Evolutionary conservation across 1,140 invertebrate species (phyloP), one percentile per base, ranked within the genome.

Genomic region (Elysia chlorotica): DNA sequence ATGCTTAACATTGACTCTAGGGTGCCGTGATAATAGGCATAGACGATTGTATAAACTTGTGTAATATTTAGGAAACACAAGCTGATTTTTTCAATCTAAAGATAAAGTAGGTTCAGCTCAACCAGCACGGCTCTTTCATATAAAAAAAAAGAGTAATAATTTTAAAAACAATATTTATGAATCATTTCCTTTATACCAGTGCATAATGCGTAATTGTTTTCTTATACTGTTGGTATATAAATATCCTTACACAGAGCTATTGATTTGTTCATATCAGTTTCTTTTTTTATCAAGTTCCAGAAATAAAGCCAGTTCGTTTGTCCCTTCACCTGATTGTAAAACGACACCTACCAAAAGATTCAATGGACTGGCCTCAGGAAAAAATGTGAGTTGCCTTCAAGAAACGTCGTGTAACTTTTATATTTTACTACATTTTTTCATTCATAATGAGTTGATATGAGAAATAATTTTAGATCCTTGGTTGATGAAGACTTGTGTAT

Each of bases 271-370:
- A n/a, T 48, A 48, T 14, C 10, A 48, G 10, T 14, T 63, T 63
- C 14, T 10, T 63, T 4, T 14, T 63, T 17, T 31, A 28, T 28
- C 6, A 5, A 41, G 30, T 56, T 70, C 37, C 56, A 65, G 68
- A 62, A 61, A 28, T 54, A 17, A 65, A 65, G 21, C 71, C 79
- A 71, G 77, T 76, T 3, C 74, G 81, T 25, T 71, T 84, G 37
- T 81, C 81, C 30, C 74, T 85, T 0, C 82, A 85, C 57, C 19
- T 85, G 19, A 83, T 85, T 65, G 78, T 78, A 25, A 81, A 80
- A 57, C 68, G 84, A 57, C 77, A 85, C 66, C 70, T 85, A 23
- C 78, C 79, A n/a, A 66, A 69, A 36, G 81, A 81, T 38, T 72
- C 79, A 10, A 67, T 71, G 35, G 67, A 75, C 54, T 79, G 76